Conservation (phyloP, 2,888 invertebrate genomes). For the Clivina fossor region DNA sequence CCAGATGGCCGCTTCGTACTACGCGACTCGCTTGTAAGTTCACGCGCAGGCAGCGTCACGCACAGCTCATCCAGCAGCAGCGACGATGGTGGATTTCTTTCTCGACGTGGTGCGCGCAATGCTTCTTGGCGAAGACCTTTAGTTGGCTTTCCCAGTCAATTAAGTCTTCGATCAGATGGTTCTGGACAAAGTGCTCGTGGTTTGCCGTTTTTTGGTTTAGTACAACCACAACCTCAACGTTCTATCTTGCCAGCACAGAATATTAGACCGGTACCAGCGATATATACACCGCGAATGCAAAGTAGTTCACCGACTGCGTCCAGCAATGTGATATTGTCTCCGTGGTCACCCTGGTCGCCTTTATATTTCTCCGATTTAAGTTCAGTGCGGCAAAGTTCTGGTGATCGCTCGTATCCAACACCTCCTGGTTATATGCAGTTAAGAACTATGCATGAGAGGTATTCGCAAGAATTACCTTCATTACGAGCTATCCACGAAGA, state of each 20-base stretch:
- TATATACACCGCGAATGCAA: constrained; percentile 58
- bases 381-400: constrained; percentile 80
- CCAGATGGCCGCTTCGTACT: constrained; percentile 76
- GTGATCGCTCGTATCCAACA: constrained; percentile 76
- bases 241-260: no score
- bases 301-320: constrained; percentile 68
- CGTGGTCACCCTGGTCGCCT: constrained; percentile 70
- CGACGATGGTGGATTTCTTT: constrained; percentile 84
- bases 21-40: constrained; percentile 56
- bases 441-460: constrained; percentile 66
- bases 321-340: constrained; percentile 60
- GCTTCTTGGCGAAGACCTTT: constrained; percentile 67
- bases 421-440: constrained; percentile 70
- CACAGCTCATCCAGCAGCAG: constrained; percentile 68
- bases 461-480: constrained; percentile 73
- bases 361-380: constrained; percentile 84
- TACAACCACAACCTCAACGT: constrained; percentile 50
- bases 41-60: constrained; percentile 60
- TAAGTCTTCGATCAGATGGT: constrained; percentile 68
- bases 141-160: constrained; percentile 66
- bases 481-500: constrained; percentile 72
- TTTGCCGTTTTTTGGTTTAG: constrained; percentile 40
- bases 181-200: constrained; percentile 60
- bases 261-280: constrained; percentile 50
- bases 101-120: constrained; percentile 58